Evolutionary conservation across 1,140 invertebrate species (phyloP).

Genomic region (Calephelis nemesis): DNA sequence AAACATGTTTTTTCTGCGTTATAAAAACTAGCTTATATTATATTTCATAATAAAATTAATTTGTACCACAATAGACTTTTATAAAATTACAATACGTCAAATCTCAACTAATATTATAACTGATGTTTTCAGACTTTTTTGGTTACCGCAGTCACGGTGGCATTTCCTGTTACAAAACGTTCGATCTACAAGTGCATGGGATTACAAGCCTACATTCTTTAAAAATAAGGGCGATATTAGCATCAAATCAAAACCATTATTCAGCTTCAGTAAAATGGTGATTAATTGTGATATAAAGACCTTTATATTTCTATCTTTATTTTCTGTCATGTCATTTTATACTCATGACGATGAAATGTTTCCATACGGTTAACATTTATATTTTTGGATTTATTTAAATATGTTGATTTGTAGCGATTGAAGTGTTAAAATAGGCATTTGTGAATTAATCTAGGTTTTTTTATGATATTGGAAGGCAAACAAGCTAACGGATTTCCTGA

Average conservation of each 20-base stretch:
- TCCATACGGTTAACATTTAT: slow-evolving; percentile 49
- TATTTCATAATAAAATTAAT: slow-evolving; percentile 67
- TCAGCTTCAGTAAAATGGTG: slow-evolving; percentile 63
- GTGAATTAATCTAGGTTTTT: too few relatives aligned
- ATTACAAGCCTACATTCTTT: slow-evolving; percentile 37
- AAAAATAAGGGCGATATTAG: slow-evolving; percentile 39
- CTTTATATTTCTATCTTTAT: slow-evolving; percentile 72
- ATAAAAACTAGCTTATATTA: slow-evolving; percentile 28
- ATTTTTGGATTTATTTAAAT: slow-evolving; percentile 45
- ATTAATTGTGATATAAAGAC: slow-evolving; percentile 75
- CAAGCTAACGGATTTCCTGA: too few relatives aligned
- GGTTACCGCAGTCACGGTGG: slow-evolving; percentile 62
- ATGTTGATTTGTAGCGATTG: slow-evolving; percentile 7
- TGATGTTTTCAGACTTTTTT: slow-evolving; percentile 70
- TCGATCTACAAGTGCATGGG: slow-evolving; percentile 22
- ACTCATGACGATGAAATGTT: slow-evolving; percentile 51
- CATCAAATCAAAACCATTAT: slow-evolving; percentile 24
- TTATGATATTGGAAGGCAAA: too few relatives aligned
- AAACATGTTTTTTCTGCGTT: neutral
- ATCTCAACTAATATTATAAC: slow-evolving; percentile 74
- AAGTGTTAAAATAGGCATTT: slow-evolving; percentile 1
- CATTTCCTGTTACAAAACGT: slow-evolving; percentile 67
- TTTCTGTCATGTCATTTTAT: slow-evolving; percentile 61
- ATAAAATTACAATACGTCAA: slow-evolving; percentile 75
- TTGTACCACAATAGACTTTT: slow-evolving; percentile 60